phyloP scores from a whole-genome alignment of 2,797 vertebrate genomes.

The Pseudochromis fuscus region DNA sequence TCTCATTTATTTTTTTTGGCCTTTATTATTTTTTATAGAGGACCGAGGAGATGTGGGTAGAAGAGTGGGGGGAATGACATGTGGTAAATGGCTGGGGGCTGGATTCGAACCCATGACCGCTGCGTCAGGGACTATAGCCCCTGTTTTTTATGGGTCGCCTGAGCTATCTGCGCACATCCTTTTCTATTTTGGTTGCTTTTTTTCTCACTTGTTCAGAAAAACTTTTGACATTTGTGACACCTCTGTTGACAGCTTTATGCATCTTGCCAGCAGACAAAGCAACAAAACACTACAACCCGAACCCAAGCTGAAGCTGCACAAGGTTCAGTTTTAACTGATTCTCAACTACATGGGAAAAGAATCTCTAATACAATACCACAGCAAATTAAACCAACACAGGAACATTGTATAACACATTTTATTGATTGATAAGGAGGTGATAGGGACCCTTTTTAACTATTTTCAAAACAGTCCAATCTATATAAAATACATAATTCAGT shows the following conservation, averaged over 20 bases:
- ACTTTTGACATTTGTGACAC: slow-evolving; percentile 61
- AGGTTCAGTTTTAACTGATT: slow-evolving; percentile 37
- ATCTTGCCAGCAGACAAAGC: slow-evolving; percentile 46
- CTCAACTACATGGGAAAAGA: slow-evolving; percentile 7
- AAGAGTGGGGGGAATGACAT: too few species aligned
- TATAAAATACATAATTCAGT: neutral
- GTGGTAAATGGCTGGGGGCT: too few species aligned
- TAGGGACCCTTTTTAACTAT: neutral
- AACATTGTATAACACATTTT: neutral
- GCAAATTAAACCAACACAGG: neutral
- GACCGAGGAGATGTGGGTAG: too few species aligned
- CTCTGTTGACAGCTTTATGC: slow-evolving; percentile 66
- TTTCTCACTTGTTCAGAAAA: slow-evolving; percentile 58
- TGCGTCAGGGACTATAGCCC: too few species aligned
- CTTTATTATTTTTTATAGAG: too few species aligned
- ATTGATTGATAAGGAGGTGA: neutral
- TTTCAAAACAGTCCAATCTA: neutral
- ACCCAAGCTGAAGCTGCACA: slow-evolving; percentile 41
- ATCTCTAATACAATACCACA: neutral
- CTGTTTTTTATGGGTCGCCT: too few species aligned
- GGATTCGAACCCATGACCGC: too few species aligned
- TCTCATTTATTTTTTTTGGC: too few species aligned
- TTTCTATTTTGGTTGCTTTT: too few species aligned
- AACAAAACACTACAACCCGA: slow-evolving; percentile 51
- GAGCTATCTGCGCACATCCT: slow-evolving; percentile 31